Conservation (phyloP, 2,888 invertebrate genomes). For the Calameuta idolon region DNA sequence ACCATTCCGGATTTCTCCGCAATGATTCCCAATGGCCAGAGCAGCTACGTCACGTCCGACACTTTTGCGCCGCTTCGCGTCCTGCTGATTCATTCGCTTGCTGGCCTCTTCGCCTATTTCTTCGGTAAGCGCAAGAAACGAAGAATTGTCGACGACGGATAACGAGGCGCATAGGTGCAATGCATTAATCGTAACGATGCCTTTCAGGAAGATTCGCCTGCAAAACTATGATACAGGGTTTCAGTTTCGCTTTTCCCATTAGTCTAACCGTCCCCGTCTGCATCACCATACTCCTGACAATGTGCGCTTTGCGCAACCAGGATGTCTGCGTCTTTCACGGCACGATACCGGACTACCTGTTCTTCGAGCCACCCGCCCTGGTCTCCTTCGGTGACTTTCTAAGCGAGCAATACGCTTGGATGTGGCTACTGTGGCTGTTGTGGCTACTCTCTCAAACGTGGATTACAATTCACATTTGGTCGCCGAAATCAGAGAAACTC, state of each 20-base stretch:
- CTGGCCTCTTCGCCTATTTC: conserved; percentile 77
- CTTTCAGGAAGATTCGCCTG: conserved; percentile 81
- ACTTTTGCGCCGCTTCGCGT: conserved; percentile 69
- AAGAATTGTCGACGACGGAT: neutral
- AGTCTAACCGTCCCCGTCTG: conserved; percentile 81
- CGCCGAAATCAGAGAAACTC: conserved; percentile 83
- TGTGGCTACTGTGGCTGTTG: conserved; percentile 85
- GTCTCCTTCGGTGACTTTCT: conserved; percentile 71
- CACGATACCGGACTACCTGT: conserved; percentile 69
- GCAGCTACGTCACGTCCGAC: conserved; percentile 55
- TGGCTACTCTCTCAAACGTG: conserved; percentile 87
- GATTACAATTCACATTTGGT: conserved; percentile 90
- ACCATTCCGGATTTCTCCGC: conserved; percentile 64
- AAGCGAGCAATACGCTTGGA: conserved; percentile 76
- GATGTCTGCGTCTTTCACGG: conserved; percentile 77
- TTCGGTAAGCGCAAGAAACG: conserved; percentile 62
- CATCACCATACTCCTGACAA: conserved; percentile 75
- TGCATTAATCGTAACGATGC: neutral
- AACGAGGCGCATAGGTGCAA: no score
- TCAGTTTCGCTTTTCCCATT: conserved; percentile 88
- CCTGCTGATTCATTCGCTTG: conserved; percentile 74
- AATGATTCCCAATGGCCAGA: conserved; percentile 62
- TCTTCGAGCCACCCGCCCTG: conserved; percentile 65
- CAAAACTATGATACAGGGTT: conserved; percentile 89
- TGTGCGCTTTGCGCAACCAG: conserved; percentile 75